phyloP scores from a whole-genome alignment of 2,797 vertebrate genomes.

The Percopsis omiscomaycus region DNA sequence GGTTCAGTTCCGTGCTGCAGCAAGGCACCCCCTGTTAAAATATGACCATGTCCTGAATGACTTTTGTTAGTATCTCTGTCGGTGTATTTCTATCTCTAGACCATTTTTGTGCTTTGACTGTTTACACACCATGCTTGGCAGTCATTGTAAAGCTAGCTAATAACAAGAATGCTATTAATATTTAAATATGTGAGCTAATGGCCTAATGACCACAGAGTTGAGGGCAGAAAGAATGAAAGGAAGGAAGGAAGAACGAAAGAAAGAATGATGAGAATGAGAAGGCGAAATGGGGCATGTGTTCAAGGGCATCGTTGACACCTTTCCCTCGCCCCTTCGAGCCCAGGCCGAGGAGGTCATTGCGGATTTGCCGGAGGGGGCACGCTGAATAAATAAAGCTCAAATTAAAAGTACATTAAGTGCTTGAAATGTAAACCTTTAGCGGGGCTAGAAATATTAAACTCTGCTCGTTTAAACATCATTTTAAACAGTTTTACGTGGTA shows the following conservation, averaged over 20 bases:
- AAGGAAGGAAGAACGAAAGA: not conserved
- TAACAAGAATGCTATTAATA: slow-evolving; percentile 5
- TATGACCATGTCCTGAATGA: no score
- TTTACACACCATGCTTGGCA: not conserved
- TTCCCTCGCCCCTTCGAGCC: slow-evolving; percentile 19
- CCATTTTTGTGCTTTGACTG: not conserved
- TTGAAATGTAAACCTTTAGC: slow-evolving; percentile 70
- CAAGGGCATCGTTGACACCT: slow-evolving; percentile 60
- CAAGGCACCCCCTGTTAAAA: no score
- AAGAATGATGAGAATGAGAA: not conserved
- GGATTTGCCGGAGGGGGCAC: slow-evolving; percentile 60
- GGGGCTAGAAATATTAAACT: slow-evolving; percentile 64
- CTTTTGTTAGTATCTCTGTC: not conserved
- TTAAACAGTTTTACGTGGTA: slow-evolving; percentile 74
- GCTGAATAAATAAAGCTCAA: slow-evolving; percentile 69
- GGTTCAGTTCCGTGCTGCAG: no score
- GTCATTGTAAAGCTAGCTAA: not conserved
- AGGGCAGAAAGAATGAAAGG: not conserved
- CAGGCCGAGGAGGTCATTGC: slow-evolving; percentile 50
- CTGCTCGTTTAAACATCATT: slow-evolving; percentile 69
- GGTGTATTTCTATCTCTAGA: not conserved
- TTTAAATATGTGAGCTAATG: not conserved
- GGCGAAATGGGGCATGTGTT: slow-evolving; percentile 23
- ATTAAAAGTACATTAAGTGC: slow-evolving; percentile 73
- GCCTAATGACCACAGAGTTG: not conserved